phyloP scores from a whole-genome alignment of 1,140 invertebrate species.

The Camponotus pennsylvanicus region DNA sequence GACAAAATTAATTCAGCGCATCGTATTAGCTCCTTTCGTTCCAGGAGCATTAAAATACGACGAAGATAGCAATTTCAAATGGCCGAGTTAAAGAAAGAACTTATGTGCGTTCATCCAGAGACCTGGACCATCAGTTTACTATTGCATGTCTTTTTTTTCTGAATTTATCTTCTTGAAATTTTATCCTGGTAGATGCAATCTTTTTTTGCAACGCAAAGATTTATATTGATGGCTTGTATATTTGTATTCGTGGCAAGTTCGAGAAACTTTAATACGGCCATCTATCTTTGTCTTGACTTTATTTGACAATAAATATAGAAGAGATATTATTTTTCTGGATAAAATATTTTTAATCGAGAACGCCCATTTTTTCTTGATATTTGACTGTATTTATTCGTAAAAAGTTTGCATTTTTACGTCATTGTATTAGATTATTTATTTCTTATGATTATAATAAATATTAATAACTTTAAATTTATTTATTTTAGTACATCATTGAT shows the following conservation, averaged over 20 bases:
- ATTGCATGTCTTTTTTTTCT: background rate
- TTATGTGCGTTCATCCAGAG: background rate
- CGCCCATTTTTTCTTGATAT: too few relatives aligned
- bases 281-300: background rate
- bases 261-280: background rate
- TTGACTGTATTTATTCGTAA: background rate
- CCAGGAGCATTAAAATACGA: conserved; percentile 34
- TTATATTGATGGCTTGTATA: background rate
- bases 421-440: background rate
- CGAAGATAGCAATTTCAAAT: background rate
- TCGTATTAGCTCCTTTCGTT: conserved; percentile 39
- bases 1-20: conserved; percentile 49
- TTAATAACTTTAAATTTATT: background rate
- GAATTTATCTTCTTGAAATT: conserved; percentile 5
- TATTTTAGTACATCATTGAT: background rate
- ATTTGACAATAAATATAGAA: background rate
- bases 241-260: background rate
- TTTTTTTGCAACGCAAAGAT: background rate
- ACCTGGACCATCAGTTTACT: background rate
- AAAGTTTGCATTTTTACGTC: background rate
- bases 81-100: conserved; percentile 1
- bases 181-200: background rate
- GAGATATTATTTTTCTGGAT: background rate
- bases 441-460: too few relatives aligned
- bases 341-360: too few relatives aligned